phyloP scores from a whole-genome alignment of 2,113 vertebrate species.

The Dipodomys stephensi region DNA sequence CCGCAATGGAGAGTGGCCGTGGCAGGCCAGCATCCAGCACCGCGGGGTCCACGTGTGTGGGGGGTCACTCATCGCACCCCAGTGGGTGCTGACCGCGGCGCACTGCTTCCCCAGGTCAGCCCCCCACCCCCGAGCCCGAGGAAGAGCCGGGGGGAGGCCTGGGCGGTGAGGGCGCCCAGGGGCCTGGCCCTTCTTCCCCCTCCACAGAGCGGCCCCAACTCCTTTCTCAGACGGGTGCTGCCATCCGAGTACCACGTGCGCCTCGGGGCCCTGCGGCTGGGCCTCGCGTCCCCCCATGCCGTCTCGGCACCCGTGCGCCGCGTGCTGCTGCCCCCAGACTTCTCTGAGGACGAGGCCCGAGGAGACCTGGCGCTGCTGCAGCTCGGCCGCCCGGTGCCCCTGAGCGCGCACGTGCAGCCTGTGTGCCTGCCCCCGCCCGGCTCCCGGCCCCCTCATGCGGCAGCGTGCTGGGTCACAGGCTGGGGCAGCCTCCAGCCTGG shows the following conservation, averaged over 20 bases:
- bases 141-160: neutral
- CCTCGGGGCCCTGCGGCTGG: conserved; percentile 69
- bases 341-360: conserved; percentile 25
- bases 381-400: conserved; percentile 57
- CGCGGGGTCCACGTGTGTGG: conserved; percentile 78
- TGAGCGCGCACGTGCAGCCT: conserved; percentile 75
- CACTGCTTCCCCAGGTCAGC: conserved; percentile 82
- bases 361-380: conserved; percentile 82
- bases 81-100: conserved; percentile 80
- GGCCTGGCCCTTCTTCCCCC: too few relatives aligned
- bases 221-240: neutral
- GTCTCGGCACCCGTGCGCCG: conserved; percentile 29
- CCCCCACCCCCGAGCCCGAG: neutral
- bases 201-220: neutral
- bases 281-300: neutral
- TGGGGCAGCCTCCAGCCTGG: conserved; percentile 80
- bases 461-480: conserved; percentile 83
- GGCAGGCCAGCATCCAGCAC: conserved; percentile 83
- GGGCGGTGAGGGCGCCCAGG: neutral
- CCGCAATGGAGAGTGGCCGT: conserved; percentile 80
- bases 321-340: conserved; percentile 69
- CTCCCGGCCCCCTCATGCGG: neutral
- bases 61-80: conserved; percentile 74
- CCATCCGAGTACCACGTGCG: conserved; percentile 61
- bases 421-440: conserved; percentile 74